phyloP scores from a whole-genome alignment of 1,140 invertebrate genomes.

The Megathymus violae region DNA sequence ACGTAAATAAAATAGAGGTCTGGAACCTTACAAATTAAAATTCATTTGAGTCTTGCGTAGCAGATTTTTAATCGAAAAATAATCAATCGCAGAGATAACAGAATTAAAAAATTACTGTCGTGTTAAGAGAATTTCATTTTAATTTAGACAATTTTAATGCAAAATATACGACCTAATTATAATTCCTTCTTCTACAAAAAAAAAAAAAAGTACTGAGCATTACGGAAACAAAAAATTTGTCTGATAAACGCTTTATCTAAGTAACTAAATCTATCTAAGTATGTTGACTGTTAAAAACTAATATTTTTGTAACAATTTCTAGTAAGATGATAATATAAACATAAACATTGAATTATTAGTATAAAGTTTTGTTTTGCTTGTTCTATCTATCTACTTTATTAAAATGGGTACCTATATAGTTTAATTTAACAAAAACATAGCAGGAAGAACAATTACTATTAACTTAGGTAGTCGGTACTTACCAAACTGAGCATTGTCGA shows the following conservation, averaged over 20 bases:
- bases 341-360: neutral
- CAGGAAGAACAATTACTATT: neutral
- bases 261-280: neutral
- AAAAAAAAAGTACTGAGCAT: neutral
- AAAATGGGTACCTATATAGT: neutral
- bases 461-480: slow-evolving; percentile 29
- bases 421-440: neutral
- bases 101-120: too few relatives aligned
- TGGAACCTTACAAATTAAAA: too few relatives aligned
- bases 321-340: slow-evolving; percentile 4
- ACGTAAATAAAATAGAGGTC: too few relatives aligned
- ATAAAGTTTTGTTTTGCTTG: neutral
- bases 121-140: too few relatives aligned
- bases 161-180: too few relatives aligned
- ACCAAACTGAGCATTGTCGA: slow-evolving; percentile 76
- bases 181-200: neutral
- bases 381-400: neutral
- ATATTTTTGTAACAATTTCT: neutral
- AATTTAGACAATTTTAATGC: too few relatives aligned
- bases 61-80: too few relatives aligned
- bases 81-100: too few relatives aligned
- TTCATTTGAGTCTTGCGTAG: too few relatives aligned
- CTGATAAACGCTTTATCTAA: neutral
- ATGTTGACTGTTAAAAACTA: neutral
- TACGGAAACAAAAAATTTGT: neutral